Conservation (phyloP, 2,888 invertebrate species). For the Cataglyphis rosenhaueri region DNA sequence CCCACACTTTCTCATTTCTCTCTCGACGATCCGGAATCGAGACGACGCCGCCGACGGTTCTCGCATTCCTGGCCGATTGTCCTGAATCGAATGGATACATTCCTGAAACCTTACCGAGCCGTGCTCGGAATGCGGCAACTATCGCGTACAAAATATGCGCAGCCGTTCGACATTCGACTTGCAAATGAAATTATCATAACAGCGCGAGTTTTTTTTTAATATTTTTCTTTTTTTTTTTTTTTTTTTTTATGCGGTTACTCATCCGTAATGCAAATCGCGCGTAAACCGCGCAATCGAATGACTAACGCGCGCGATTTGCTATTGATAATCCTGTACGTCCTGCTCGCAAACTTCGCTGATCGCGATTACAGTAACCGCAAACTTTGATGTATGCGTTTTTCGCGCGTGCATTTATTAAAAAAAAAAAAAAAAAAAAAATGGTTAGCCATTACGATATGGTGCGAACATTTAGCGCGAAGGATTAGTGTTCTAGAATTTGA, state of each 20-base stretch:
- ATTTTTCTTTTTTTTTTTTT: neutral
- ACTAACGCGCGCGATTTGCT: neutral
- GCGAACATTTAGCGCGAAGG: neutral
- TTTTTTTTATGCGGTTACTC: neutral
- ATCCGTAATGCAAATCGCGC: too few species aligned
- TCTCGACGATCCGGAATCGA: constrained; percentile 58
- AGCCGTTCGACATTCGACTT: constrained; percentile 25
- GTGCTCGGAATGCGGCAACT: constrained; percentile 46
- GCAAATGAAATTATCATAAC: constrained; percentile 40
- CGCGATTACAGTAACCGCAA: neutral
- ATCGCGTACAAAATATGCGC: constrained; percentile 36
- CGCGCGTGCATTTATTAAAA: neutral
- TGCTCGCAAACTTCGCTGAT: neutral
- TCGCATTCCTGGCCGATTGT: constrained; percentile 80
- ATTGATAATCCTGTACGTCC: neutral
- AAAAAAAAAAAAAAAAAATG: neutral
- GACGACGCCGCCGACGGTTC: constrained; percentile 69
- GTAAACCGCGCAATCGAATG: neutral
- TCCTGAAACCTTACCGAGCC: constrained; percentile 68
- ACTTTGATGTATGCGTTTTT: neutral
- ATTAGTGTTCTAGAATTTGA: neutral
- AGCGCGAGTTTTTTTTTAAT: neutral
- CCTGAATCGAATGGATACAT: constrained; percentile 77
- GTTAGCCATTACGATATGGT: neutral
- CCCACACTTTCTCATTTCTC: constrained; percentile 22